A percentile compares a stretch with the other conserved stretches of the same genome.
Conservation (phyloP, 2,888 invertebrate genomes). For the Ischnus inquisitorius region DNA sequence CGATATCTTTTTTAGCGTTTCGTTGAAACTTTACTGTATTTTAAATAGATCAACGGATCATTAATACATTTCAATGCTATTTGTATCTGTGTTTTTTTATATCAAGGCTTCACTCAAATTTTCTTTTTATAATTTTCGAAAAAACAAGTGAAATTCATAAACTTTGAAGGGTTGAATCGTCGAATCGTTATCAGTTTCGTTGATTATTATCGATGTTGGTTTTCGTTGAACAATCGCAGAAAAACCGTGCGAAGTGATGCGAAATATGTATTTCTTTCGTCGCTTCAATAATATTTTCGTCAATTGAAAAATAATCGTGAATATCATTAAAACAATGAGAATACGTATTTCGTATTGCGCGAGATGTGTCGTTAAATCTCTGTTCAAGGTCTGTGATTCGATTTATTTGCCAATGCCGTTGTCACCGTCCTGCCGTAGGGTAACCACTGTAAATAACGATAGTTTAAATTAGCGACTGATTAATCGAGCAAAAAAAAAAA, state of each 20-base stretch:
- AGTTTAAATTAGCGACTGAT: slow-evolving; percentile 34
- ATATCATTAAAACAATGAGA: too few relatives aligned
- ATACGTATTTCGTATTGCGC: too few relatives aligned
- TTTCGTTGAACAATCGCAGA: not conserved
- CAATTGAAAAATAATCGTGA: too few relatives aligned
- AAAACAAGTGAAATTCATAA: not conserved
- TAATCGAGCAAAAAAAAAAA: slow-evolving; percentile 39
- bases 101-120: not conserved
- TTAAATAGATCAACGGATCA: not conserved
- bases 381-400: slow-evolving; percentile 5
- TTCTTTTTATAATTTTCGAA: not conserved
- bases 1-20: not conserved
- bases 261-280: too few relatives aligned
- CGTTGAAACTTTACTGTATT: not conserved
- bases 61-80: slow-evolving; percentile 14
- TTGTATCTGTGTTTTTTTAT: not conserved
- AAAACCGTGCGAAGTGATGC: not conserved
- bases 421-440: slow-evolving; percentile 73
- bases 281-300: too few relatives aligned
- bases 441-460: slow-evolving; percentile 56
- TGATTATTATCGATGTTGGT: slow-evolving; percentile 3
- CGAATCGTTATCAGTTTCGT: slow-evolving; percentile 5
- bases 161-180: not conserved
- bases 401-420: slow-evolving; percentile 59
- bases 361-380: not conserved